These are phyloP conservation scores for Orientallactaga bullata DNA, from an alignment of 2,113 vertebrate species.

Conservation along the genomic window DNA sequence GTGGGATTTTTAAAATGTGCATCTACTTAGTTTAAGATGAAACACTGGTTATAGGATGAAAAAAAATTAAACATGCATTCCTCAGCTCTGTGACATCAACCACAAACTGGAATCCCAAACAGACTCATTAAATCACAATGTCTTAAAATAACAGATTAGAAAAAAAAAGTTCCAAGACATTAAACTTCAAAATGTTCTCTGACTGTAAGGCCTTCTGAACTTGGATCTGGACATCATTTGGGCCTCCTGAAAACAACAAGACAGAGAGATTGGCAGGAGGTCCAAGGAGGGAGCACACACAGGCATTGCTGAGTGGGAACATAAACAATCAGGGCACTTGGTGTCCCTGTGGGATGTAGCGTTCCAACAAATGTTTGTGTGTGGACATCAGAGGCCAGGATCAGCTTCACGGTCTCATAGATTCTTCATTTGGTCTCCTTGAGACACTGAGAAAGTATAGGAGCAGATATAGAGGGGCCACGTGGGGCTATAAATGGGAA, in stretches of 20 bases:
- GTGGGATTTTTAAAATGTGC: conserved; percentile 84
- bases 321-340: neutral
- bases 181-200: conserved; percentile 80
- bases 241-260: conserved; percentile 52
- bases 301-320: neutral
- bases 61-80: conserved; percentile 85
- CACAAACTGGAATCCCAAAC: conserved; percentile 80
- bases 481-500: neutral
- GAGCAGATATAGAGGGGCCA: no score
- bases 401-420: neutral
- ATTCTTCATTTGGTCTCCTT: neutral
- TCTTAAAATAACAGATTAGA: conserved; percentile 87
- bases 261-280: conserved; percentile 47
- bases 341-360: neutral
- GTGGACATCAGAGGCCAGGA: conserved; percentile 37
- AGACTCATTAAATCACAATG: conserved; percentile 85
- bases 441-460: neutral
- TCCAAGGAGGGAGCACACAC: neutral
- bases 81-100: conserved; percentile 79
- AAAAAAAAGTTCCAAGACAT: conserved; percentile 83
- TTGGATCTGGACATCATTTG: conserved; percentile 36
- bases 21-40: conserved; percentile 87
- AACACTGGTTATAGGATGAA: conserved; percentile 85
- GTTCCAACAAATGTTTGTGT: conserved; percentile 10
- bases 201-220: conserved; percentile 64